phyloP scores from a whole-genome alignment of 2,888 invertebrate genomes.

The Synanthedon vespiformis region DNA sequence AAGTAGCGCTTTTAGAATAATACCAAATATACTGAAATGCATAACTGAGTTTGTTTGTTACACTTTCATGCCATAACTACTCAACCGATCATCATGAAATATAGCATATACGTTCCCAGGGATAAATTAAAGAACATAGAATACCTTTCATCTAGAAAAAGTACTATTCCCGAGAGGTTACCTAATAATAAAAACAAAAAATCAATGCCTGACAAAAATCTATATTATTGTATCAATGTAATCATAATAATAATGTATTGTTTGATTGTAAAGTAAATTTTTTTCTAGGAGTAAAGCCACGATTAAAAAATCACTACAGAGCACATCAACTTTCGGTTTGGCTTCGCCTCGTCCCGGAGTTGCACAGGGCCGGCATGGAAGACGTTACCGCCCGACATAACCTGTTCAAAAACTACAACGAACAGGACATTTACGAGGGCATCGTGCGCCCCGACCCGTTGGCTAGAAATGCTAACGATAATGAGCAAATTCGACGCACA shows the following conservation, averaged over 20 bases:
- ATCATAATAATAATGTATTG: neutral
- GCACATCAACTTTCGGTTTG: slow-evolving; percentile 96
- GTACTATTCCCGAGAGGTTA: too few relatives aligned
- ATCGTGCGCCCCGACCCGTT: slow-evolving; percentile 88
- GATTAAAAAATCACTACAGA: slow-evolving; percentile 92
- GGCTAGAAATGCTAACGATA: slow-evolving; percentile 71
- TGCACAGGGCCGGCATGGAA: slow-evolving; percentile 89
- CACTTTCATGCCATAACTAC: too few relatives aligned
- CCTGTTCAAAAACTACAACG: slow-evolving; percentile 89
- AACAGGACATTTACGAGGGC: slow-evolving; percentile 90
- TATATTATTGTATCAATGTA: too few relatives aligned
- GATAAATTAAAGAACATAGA: too few relatives aligned
- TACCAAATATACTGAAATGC: too few relatives aligned
- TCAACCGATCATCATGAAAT: too few relatives aligned
- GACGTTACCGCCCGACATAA: slow-evolving; percentile 90
- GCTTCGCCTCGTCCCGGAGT: slow-evolving; percentile 92
- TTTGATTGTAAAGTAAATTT: slow-evolving; percentile 13
- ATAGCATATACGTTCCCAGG: too few relatives aligned
- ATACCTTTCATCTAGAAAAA: too few relatives aligned
- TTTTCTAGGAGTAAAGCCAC: slow-evolving; percentile 86
- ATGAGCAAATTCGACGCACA: slow-evolving; percentile 70
- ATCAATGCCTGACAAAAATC: too few relatives aligned
- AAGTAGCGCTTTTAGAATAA: too few relatives aligned
- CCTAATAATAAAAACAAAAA: too few relatives aligned
- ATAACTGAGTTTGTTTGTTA: too few relatives aligned